Conservation (phyloP, 2,113 vertebrate species). For the Nannospalax galili region DNA sequence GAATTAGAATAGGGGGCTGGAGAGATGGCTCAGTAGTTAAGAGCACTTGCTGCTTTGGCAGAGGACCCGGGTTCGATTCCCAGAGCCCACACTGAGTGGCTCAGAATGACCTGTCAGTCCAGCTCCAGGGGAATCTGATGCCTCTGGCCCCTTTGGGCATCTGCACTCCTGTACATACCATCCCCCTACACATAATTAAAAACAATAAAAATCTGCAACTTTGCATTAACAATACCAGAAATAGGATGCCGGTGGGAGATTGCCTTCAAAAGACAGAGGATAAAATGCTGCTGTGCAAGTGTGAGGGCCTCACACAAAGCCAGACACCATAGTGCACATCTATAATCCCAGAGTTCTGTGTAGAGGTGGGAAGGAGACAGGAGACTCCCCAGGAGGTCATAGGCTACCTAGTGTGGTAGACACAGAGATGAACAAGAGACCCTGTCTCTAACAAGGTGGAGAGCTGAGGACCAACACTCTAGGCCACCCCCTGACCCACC, state of each 20-base stretch:
- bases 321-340: neutral
- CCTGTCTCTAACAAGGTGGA: neutral
- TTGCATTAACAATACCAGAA: neutral
- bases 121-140: no score
- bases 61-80: neutral
- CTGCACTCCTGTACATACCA: neutral
- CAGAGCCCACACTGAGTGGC: neutral
- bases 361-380: neutral
- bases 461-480: neutral
- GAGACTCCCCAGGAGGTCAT: neutral
- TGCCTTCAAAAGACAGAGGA: neutral
- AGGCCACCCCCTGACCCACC: neutral
- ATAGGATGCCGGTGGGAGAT: neutral
- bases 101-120: neutral
- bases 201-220: neutral
- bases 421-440: no score
- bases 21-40: neutral
- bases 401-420: no score
- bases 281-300: no score
- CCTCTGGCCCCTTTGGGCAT: neutral
- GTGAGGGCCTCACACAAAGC: neutral
- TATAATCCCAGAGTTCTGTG: neutral
- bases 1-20: neutral
- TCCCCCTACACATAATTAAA: neutral
- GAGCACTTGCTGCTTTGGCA: neutral